phyloP scores from a whole-genome alignment of 64 coral and sea anemone species.

The Montipora sp. region DNA sequence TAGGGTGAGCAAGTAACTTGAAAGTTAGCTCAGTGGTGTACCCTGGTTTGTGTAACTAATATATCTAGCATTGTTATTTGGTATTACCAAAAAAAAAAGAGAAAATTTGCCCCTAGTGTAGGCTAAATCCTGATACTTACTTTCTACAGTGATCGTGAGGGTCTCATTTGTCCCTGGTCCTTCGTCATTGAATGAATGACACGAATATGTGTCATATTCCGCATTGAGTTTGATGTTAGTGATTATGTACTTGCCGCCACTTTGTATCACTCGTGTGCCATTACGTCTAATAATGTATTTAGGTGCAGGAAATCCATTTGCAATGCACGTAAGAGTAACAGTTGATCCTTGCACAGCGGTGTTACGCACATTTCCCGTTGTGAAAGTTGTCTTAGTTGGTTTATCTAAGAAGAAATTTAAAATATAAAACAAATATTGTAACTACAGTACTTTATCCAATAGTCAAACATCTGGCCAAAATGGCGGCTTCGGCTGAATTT shows the following conservation, averaged over 20 bases:
- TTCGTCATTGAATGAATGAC: constrained; percentile 39
- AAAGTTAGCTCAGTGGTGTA: too few species aligned
- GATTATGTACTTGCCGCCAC: not conserved
- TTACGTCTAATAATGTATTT: constrained; percentile 55
- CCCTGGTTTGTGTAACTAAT: too few species aligned
- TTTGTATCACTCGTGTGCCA: not conserved
- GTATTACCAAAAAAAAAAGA: too few species aligned
- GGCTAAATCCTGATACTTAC: constrained; percentile 13
- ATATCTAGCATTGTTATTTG: too few species aligned
- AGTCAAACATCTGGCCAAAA: too few species aligned
- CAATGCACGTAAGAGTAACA: constrained; percentile 24
- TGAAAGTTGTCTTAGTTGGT: constrained; percentile 57
- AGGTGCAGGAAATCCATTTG: not conserved
- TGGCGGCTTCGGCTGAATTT: too few species aligned
- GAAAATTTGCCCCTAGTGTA: too few species aligned
- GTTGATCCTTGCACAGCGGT: constrained; percentile 11
- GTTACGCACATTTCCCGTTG: constrained; percentile 57
- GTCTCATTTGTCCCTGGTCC: constrained; percentile 52
- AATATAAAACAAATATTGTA: not conserved
- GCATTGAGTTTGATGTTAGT: not conserved
- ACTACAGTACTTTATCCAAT: too few species aligned
- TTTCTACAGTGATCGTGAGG: constrained; percentile 44
- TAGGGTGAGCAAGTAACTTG: too few species aligned
- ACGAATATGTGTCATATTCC: constrained; percentile 40
- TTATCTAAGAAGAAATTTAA: constrained; percentile 16